These are phyloP conservation scores for Delphinapterus leucas DNA, from an alignment of 2,113 vertebrate species.

Conservation along the genomic window DNA sequence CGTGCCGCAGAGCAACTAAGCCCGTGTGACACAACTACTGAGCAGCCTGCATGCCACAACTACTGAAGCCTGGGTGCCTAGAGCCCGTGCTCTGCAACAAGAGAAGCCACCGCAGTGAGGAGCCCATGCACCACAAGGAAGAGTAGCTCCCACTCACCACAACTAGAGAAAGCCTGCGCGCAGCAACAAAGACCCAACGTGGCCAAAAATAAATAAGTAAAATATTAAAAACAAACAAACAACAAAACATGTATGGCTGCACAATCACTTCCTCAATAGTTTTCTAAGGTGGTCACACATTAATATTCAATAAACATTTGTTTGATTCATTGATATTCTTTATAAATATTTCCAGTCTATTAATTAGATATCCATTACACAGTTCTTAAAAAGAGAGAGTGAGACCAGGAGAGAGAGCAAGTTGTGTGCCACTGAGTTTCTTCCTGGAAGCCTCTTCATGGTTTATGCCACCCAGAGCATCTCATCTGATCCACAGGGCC, in stretches of 20 bases:
- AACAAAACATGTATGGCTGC: background rate
- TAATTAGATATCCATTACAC: background rate
- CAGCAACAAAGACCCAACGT: too few relatives aligned
- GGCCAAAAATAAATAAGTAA: too few relatives aligned
- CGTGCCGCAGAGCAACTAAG: too few relatives aligned
- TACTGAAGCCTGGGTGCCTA: too few relatives aligned
- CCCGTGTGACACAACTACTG: too few relatives aligned
- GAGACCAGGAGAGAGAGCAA: background rate
- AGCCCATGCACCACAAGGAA: too few relatives aligned
- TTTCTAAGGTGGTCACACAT: background rate
- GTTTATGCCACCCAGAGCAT: background rate
- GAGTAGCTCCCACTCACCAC: too few relatives aligned
- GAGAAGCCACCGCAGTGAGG: too few relatives aligned
- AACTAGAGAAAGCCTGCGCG: too few relatives aligned
- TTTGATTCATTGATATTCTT: background rate
- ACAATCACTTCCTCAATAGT: background rate
- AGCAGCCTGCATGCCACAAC: too few relatives aligned
- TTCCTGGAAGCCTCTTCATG: background rate
- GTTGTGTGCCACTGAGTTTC: background rate
- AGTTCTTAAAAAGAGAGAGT: background rate
- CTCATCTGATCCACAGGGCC: background rate
- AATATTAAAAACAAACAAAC: too few relatives aligned
- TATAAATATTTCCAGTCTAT: background rate
- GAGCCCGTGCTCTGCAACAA: too few relatives aligned
- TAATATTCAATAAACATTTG: background rate